Base-by-base conservation (phyloP, 2,797 vertebrate species). In the Parauchenoglanis ngamensis region DNA sequence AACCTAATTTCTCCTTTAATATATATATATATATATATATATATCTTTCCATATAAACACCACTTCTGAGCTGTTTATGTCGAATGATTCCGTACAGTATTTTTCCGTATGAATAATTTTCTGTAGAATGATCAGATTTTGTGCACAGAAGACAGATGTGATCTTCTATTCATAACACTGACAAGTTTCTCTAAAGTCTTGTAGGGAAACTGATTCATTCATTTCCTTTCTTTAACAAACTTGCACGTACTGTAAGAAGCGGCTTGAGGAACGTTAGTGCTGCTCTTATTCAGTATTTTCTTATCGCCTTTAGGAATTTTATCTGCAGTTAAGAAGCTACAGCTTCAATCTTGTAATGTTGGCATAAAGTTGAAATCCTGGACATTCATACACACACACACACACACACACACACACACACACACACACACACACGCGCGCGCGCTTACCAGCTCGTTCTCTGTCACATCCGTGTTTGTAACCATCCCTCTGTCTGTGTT, bases 401-500 rank as follows among this genome's bases (percentile, higher is more conserved):
- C 4, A 59, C 4, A 40, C 2, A 35, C 52, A 19, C 19, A 83
- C 13, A 25, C 7, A 25, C 21, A 25, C 40, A 46, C 40, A 73
- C 70, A 46, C 70, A 73, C 40, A 46, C 40, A 73, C 21, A 73
- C 21, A 40, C 2, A 35, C 52, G 21, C 1, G 23, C 19, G 23
- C 54, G 25, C 23, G 46, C 35, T 46, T 63, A 44, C 78, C 35
- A 44, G 31, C 56, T 61, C 23, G 12, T 80, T 46, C 57, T 8
- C 2, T 35, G n/a, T 61, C 21, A 44, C 78, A 15, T 77, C 52
- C 35, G 25, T 77, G 46, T 35, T 57, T 59, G 31, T 40, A 23
- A 59, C 35, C 68, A 21, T 52, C 44, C 28, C 59, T 67, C 44
- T 92, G 23, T 88, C 70, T 90, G 78, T 86, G 83, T 84, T 40